Conservation (phyloP, 2,113 vertebrate genomes). For the Catharus fuscescens region DNA sequence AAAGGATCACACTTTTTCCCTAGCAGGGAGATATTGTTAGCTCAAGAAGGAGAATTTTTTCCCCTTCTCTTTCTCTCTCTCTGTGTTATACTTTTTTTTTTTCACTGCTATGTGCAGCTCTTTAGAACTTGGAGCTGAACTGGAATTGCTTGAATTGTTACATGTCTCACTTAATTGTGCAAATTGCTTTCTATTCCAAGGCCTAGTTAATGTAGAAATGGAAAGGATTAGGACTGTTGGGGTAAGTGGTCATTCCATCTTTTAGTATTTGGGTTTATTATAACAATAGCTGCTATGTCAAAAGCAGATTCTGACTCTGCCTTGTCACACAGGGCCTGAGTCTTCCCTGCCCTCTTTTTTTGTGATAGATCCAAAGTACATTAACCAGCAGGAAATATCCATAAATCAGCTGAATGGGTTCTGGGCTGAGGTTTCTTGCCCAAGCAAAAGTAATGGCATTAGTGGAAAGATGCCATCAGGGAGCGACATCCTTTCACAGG, state of each 20-base stretch:
- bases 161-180: slow-evolving; percentile 13
- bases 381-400: background rate
- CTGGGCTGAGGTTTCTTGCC: background rate
- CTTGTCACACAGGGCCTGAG: background rate
- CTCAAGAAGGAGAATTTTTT: background rate
- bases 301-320: slow-evolving; percentile 6
- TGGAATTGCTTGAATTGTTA: slow-evolving; percentile 25
- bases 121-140: slow-evolving; percentile 26
- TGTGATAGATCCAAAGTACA: background rate
- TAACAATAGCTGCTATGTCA: slow-evolving; percentile 30
- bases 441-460: background rate
- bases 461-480: background rate
- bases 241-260: background rate
- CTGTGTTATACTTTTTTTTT: background rate
- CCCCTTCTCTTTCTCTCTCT: background rate
- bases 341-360: background rate
- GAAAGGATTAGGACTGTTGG: slow-evolving; percentile 45
- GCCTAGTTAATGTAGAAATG: slow-evolving; percentile 36
- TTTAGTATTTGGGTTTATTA: slow-evolving; percentile 36
- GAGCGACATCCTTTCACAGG: background rate
- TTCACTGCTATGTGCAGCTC: background rate
- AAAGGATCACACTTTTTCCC: background rate
- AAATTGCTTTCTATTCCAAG: slow-evolving; percentile 50
- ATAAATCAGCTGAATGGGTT: background rate
- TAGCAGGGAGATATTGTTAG: background rate